A percentile compares a stretch with the other conserved stretches of the same genome.
phyloP scores from a whole-genome alignment of 2,888 invertebrate genomes.

The Andricus quercusramuli region DNA sequence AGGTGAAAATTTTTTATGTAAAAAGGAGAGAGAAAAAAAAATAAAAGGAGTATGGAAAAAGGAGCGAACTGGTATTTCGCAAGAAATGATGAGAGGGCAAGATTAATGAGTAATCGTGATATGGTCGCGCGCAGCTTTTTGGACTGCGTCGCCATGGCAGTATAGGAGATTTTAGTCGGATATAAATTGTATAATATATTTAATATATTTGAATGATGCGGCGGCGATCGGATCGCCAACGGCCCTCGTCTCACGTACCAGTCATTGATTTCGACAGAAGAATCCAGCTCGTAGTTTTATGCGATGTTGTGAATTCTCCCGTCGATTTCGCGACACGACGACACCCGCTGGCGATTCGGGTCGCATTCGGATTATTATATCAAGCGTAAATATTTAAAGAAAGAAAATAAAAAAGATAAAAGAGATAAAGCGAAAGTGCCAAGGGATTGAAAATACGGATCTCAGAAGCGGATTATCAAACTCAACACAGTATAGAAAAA shows the following conservation, averaged over 20 bases:
- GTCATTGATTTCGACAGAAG: constrained; percentile 34
- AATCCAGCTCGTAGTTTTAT: constrained; percentile 74
- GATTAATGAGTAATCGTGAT: constrained; percentile 54
- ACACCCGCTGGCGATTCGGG: constrained; percentile 56
- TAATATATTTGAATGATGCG: constrained; percentile 76
- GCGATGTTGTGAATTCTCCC: constrained; percentile 62
- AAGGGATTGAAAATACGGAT: constrained; percentile 54
- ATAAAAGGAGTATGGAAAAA: constrained; percentile 49
- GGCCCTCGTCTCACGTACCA: constrained; percentile 51
- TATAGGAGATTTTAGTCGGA: constrained; percentile 74
- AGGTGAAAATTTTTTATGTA: constrained; percentile 67
- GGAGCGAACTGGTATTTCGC: constrained; percentile 55
- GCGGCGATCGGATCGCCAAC: constrained; percentile 62
- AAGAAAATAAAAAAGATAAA: constrained; percentile 45
- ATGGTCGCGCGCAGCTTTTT: constrained; percentile 70
- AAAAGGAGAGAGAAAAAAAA: constrained; percentile 48
- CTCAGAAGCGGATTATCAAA: constrained; percentile 45
- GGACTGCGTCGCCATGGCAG: constrained; percentile 68
- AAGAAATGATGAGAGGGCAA: constrained; percentile 42
- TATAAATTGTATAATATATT: constrained; percentile 78
- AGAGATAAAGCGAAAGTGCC: constrained; percentile 53
- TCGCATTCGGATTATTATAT: constrained; percentile 71
- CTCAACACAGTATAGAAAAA: constrained; percentile 37
- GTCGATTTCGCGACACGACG: constrained; percentile 54
- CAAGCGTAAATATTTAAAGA: constrained; percentile 73